Evolutionary conservation across 2,113 vertebrate species (phyloP), one percentile per base, ranked within the genome.

Genomic region (Spheniscus mendiculus): DNA sequence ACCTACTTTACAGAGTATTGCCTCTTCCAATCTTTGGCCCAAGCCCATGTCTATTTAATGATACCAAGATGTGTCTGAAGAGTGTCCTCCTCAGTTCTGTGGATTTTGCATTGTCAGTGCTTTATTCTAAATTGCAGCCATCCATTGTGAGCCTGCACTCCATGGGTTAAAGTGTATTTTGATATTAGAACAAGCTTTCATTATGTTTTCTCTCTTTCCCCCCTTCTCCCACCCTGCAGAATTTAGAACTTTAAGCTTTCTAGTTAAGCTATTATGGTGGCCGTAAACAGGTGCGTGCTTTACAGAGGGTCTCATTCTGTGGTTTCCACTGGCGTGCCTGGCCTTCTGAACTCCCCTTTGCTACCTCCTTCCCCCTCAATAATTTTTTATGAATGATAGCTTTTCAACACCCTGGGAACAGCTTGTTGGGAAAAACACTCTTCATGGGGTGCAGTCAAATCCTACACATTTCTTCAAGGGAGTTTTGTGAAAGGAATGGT

Each of bases 331-430:
- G 89, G 95, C 95, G 59, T 97, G 96, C 93, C 89, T 98, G 97
- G 95, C 98, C 98, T 97, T 89, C 87, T 98, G 97, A 98, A 98
- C 97, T 96, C 98, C 85, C 56, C 96, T 97, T 98, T 98, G 97
- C 98, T 98, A 93, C 91, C 91, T 97, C 93, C 97, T 97, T 97
- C 98, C 98, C 97, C 98, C 97, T 98, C 98, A 95, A 95, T 94
- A 97, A 96, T 96, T 97, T 98, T 97, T 97, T 97, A 98, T 98
- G 98, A 99, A 98, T 98, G 98, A 98, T 96, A 98, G 97, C 98
- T 98, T 99, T 99, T 99, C 98, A 99, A 95, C 84, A 66, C 97
- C 97, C 98, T 98, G 97, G 98, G 97, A 98, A 98, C 92, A 94
- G 94, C 91, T 97, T 93, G 96, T 93, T 95, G 92, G 93, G 97